Conservation (phyloP, 2,888 invertebrate species). For the Griposia aprilina region DNA sequence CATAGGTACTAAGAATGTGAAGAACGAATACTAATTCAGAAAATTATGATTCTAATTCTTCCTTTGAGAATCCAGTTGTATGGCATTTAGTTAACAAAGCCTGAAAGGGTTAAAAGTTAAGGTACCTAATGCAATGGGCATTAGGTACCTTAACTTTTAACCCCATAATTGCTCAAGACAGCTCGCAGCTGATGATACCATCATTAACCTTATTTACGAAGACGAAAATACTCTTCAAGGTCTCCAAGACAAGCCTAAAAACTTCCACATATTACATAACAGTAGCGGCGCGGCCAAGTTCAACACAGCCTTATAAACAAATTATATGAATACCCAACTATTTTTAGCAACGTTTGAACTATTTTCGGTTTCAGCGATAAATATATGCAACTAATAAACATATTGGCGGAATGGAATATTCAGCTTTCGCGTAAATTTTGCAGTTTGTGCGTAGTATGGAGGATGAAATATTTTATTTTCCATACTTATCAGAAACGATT, state of each 20-base stretch:
- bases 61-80: no score
- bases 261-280: conserved; percentile 42
- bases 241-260: conserved; percentile 39
- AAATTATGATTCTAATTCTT: not conserved
- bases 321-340: conserved; percentile 59
- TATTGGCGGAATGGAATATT: conserved; percentile 46
- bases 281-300: conserved; percentile 54
- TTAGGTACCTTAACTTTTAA: no score
- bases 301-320: conserved; percentile 59
- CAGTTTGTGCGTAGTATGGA: not conserved
- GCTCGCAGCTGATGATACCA: conserved; percentile 9
- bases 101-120: no score
- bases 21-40: not conserved
- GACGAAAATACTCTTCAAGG: conserved; percentile 56
- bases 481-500: not conserved
- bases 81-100: not conserved
- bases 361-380: conserved; percentile 59
- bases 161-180: not conserved
- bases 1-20: not conserved
- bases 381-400: conserved; percentile 31
- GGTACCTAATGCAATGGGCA: no score
- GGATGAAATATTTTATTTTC: conserved; percentile 2
- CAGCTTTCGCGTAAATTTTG: conserved; percentile 32
- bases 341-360: conserved; percentile 62
- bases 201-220: conserved; percentile 13